phyloP scores from a whole-genome alignment of 2,113 vertebrate species.

The Grallaria varia region DNA sequence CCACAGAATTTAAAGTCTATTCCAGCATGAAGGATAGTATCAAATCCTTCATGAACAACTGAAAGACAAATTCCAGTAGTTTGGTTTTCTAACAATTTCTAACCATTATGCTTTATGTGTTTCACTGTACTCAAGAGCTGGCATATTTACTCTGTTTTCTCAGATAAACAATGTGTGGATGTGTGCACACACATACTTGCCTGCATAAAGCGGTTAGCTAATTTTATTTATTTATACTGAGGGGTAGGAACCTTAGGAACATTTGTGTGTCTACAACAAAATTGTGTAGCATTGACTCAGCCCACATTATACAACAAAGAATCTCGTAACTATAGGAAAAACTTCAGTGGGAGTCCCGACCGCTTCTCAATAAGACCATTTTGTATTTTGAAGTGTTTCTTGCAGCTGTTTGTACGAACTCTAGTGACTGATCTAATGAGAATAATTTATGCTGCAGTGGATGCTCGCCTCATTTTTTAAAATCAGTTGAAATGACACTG shows the following conservation, averaged over 20 bases:
- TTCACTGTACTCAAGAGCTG: background rate
- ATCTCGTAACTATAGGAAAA: background rate
- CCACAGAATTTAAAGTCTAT: background rate
- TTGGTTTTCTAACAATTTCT: background rate
- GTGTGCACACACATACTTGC: background rate
- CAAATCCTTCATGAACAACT: background rate
- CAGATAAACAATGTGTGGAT: background rate
- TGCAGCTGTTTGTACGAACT: background rate
- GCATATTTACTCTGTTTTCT: background rate
- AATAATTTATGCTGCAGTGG: background rate
- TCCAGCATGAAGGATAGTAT: background rate
- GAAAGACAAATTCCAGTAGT: background rate
- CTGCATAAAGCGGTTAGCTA: background rate
- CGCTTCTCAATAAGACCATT: rapidly evolving
- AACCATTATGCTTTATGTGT: background rate
- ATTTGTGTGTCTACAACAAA: background rate
- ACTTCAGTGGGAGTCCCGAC: background rate
- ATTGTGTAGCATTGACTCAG: background rate
- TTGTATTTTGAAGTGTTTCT: background rate
- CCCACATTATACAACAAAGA: background rate
- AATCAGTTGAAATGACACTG: background rate
- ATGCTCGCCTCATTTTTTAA: background rate
- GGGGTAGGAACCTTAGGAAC: background rate
- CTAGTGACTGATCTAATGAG: background rate
- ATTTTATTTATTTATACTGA: background rate